Conservation (phyloP, 2,797 vertebrate species). For the Sebastes melanostomus region DNA sequence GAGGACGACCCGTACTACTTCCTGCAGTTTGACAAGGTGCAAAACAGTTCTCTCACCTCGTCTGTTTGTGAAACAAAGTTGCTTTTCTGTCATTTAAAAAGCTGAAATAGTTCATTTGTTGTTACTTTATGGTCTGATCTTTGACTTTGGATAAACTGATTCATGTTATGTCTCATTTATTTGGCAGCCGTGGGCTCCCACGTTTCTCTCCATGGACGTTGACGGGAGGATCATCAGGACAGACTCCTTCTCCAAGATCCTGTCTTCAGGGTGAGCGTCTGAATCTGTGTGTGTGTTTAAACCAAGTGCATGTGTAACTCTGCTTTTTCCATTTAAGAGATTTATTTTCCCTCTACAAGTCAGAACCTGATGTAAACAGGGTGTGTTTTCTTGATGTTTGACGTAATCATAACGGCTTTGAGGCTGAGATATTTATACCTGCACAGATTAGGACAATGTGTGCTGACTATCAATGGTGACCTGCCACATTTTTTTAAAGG, state of each 20-base stretch:
- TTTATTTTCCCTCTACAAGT: neutral
- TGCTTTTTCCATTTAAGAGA: neutral
- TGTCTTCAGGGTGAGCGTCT: slow-evolving; percentile 85
- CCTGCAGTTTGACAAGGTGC: slow-evolving; percentile 87
- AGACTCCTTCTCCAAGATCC: slow-evolving; percentile 87
- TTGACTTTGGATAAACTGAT: neutral
- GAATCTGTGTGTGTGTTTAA: neutral
- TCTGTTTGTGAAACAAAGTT: neutral
- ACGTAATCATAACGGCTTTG: neutral
- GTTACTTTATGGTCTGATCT: neutral
- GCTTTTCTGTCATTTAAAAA: neutral
- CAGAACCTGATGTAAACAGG: neutral
- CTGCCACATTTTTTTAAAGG: neutral
- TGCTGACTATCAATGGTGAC: neutral
- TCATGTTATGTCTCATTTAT: neutral
- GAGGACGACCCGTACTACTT: slow-evolving; percentile 92
- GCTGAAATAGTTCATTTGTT: neutral
- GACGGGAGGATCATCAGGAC: slow-evolving; percentile 85
- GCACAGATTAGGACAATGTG: too few relatives aligned
- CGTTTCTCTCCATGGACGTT: slow-evolving; percentile 87
- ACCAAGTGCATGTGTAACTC: neutral
- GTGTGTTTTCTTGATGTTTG: neutral
- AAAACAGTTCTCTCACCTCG: neutral
- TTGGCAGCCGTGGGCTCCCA: slow-evolving; percentile 81
- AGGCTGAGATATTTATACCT: neutral